phyloP scores from a whole-genome alignment of 2,888 invertebrate genomes.

The Eumerus sabulonum region DNA sequence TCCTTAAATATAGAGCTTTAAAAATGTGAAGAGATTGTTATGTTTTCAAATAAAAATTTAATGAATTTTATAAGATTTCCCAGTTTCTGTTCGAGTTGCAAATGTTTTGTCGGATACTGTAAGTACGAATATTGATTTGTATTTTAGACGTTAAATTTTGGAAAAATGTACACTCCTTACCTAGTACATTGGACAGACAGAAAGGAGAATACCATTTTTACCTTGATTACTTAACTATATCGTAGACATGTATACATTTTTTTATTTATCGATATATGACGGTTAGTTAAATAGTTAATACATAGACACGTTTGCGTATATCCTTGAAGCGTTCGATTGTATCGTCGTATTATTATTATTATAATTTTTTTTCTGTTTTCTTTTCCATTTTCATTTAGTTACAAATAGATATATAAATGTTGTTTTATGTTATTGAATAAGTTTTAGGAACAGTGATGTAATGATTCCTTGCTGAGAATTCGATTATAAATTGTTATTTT shows the following conservation, averaged over 20 bases:
- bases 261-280: slow-evolving; percentile 36
- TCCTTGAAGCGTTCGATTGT: slow-evolving; percentile 52
- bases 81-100: too few relatives aligned
- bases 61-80: too few relatives aligned
- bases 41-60: too few relatives aligned
- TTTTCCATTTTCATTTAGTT: too few relatives aligned
- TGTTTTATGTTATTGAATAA: slow-evolving; percentile 3
- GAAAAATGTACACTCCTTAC: too few relatives aligned
- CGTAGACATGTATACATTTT: slow-evolving; percentile 63
- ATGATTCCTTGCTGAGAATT: slow-evolving; percentile 43
- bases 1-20: too few relatives aligned
- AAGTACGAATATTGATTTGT: too few relatives aligned
- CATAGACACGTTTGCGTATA: slow-evolving; percentile 60
- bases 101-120: too few relatives aligned
- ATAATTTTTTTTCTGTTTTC: slow-evolving; percentile 1
- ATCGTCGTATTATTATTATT: background rate
- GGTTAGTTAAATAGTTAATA: slow-evolving; percentile 59
- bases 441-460: slow-evolving; percentile 36
- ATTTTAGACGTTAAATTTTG: too few relatives aligned
- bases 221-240: slow-evolving; percentile 45
- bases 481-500: slow-evolving; percentile 15
- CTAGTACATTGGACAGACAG: slow-evolving; percentile 46
- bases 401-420: background rate
- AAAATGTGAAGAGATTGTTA: too few relatives aligned
- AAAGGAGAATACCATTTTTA: slow-evolving; percentile 50